Evolutionary conservation across 2,888 invertebrate genomes (phyloP), one percentile per base, ranked within the genome.

Genomic region (Eurois occulta): DNA sequence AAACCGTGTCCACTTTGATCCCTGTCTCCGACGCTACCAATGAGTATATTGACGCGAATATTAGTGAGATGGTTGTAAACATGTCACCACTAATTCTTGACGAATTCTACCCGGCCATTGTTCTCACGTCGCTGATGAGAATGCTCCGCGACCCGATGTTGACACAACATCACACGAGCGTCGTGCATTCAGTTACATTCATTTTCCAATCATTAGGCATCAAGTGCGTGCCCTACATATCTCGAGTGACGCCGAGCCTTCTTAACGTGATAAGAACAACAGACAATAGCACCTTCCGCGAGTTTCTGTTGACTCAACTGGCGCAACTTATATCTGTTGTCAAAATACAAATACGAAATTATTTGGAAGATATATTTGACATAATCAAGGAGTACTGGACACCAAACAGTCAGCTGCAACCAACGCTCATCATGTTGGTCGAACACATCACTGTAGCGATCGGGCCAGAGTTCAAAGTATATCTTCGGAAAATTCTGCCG

Each of bases 31-130:
- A 98, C 91, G 97, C 97, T 21, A 98, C 98, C 82, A 97, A 97
- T 62, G 98, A 98, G 85, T 93, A 91, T 84, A 92, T 94, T 76
- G 95, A 96, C 66, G 96, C 97, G 79, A 98, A 98, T 93, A 98
- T 99, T 0, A 99, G 98, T 89, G 99, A 99, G 93, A 98, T 99
- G 98, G 95, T 99, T 35, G 99, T 99, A 0, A 99, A 98, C 91
- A 99, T 99, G 99, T 98, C 98, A 55, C 98, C 98, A 0, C 97
- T 97, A 64, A 97, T 98, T 28, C 96, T 99, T 72, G 99, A 99
- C 89, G 99, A 99, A 94, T 99, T 99, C 95, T 99, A 99, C 95
- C 99, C 99, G 16, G 99, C 99, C 0, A 98, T 99, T 81, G 99
- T 99, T 1, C 98, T 99, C 78, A 98, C 99, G 0, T 99, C 99